Evolutionary conservation across 1,140 invertebrate species (phyloP), one percentile per base, ranked within the genome.

Genomic region (Cecropterus lyciades): DNA sequence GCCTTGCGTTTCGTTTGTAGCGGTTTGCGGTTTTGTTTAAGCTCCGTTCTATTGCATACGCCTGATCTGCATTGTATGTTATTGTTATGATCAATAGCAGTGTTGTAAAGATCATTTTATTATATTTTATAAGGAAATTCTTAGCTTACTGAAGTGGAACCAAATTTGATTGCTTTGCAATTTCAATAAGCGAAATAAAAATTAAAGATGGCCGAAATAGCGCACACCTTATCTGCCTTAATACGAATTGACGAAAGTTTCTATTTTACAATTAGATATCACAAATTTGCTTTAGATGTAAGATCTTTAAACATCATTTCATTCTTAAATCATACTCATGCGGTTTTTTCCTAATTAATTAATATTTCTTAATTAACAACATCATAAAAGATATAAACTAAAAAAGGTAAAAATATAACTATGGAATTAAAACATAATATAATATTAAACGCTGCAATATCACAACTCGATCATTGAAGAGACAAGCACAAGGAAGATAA

Each of bases 141-240:
- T 13, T 11, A 14, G 42, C 42, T 27, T 13, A 57, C 42, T 57
- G 42, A 57, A 57, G 7, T 57, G 42, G 42, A 16, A 45, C 55
- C 42, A 15, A 46, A 13, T 45, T 30, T 10, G 24, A 57, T 57
- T 11, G n/a, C 16, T 57, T 46, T 57, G 51, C 30, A 53, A 53
- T 53, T 42, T 52, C 49, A 13, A 30, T 14, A 4, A 52, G 16
- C 13, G 27, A 33, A 52, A 15, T 33, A 7, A 30, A 49, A 52
- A 52, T 52, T 3, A 52, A 33, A 14, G 49, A 52, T 52, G 24
- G 9, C 40, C 14, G 13, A 43, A 14, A 14, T 43, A 6, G 14
- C 40, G 7, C 11, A 11, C 11, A 40, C 37, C 13, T 4, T 43
- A 5, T 43, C 40, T 14, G 6, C 1, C 27, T 40, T 11, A 11